phyloP scores from a whole-genome alignment of 2,797 vertebrate genomes.

The Triplophysa yarkandensis region DNA sequence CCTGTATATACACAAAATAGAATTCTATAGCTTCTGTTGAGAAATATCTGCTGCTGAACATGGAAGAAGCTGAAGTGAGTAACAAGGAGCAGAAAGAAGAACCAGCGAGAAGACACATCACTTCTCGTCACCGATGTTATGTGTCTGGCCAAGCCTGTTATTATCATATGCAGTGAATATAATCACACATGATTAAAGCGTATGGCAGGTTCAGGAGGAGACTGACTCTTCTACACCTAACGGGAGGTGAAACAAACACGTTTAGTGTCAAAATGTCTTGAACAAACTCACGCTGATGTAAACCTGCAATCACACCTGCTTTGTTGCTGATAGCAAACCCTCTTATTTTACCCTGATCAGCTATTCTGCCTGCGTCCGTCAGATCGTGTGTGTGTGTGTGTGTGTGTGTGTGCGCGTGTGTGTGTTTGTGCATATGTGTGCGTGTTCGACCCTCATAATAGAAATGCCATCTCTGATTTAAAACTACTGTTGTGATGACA shows the following conservation, averaged over 20 bases:
- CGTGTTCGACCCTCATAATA: slow-evolving; percentile 44
- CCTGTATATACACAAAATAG: too few species aligned
- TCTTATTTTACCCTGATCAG: slow-evolving; percentile 50
- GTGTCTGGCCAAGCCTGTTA: slow-evolving; percentile 24
- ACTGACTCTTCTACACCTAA: slow-evolving; percentile 6
- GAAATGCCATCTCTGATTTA: slow-evolving; percentile 53
- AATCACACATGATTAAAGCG: slow-evolving; percentile 2
- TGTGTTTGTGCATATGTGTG: slow-evolving; percentile 20
- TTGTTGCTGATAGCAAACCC: slow-evolving; percentile 58
- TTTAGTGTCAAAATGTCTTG: slow-evolving; percentile 2
- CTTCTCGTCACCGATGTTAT: slow-evolving; percentile 12
- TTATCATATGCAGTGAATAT: slow-evolving; percentile 28
- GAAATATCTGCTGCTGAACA: not conserved
- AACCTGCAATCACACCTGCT: slow-evolving; percentile 62
- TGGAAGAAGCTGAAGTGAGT: not conserved
- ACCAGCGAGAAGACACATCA: slow-evolving; percentile 14
- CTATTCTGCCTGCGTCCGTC: slow-evolving; percentile 31
- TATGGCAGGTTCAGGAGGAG: slow-evolving; percentile 34
- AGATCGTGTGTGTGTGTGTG: slow-evolving; percentile 34
- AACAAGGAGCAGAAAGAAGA: not conserved
- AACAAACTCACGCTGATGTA: slow-evolving; percentile 46
- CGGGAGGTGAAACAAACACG: not conserved
- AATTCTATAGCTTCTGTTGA: not conserved
- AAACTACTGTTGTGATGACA: slow-evolving; percentile 35
- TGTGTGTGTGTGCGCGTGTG: slow-evolving; percentile 33